These are phyloP conservation scores for Caenorhabditis elegans DNA, from an alignment of 1,140 invertebrate species.

Conservation along the genomic window WBcel235 BX284605.5:1465501-1466000, in stretches of 20 bases:
- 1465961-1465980: slow-evolving; percentile 7
- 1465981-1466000: neutral
- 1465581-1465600: slow-evolving; percentile 38
- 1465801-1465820: neutral
- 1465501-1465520: slow-evolving; percentile 36
- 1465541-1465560: slow-evolving; percentile 34
- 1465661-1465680: slow-evolving; percentile 1
- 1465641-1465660: neutral
- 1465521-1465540: neutral
- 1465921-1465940: neutral
- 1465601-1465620: neutral
- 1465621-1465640: slow-evolving; percentile 1
- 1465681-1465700: neutral
- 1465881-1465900: neutral
- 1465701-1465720: neutral
- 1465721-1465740: neutral
- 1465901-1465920: slow-evolving; percentile 33
- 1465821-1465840: neutral
- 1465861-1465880: neutral
- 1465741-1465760: neutral
- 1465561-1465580: slow-evolving; percentile 30
- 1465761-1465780: neutral
- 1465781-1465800: neutral
- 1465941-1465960: neutral
- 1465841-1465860: neutral